Base-by-base conservation (phyloP, 37 sponge, comb jelly and placozoan genomes). In the Oopsacas minuta region DNA sequence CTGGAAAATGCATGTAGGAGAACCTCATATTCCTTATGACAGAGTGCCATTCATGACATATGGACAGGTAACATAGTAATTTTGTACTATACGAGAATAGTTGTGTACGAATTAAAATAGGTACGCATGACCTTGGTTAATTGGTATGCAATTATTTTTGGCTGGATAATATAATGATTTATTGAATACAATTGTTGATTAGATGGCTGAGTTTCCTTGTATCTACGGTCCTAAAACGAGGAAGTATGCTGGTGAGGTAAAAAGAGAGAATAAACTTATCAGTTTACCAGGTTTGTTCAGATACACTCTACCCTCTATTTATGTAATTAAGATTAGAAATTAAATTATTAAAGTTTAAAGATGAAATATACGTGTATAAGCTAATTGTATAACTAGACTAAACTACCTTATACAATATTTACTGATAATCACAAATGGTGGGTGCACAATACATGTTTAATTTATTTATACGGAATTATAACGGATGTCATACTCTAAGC, bases 1-100 rank as follows among this genome's bases (percentile, higher is more conserved):
- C 53, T 92, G 93, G 93, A 91, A 90, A 87, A 88, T 88, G 89
- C 86, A 90, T 81, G 86, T 87, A 17, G 93, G 93, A n/a, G 93
- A 92, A 81, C 93, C 93, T 7, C 85, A 38, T 38, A 90, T 92
- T 34, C 93, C 87, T 0, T 92, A 90, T 82, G 93, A 92, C 53
- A 91, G 90, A 7, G 93, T 92, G 0, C 93, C 93, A 23, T 92
- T 92, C 87, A 90, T 90, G 81, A 90, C 93, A 0, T 61, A 61
- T 61, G 75, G 75, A 61, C 75, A 61, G 75, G 75, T 61, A 20
- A 61, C 17, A 20, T 61, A 3, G 28, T 61, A 25, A n/a, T 20
- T 61, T 34, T 61, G 17, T 46, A 17, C 51, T 46, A 46, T 46
- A n/a, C n/a, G n/a, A n/a, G n/a, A n/a, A n/a, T n/a, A n/a, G n/a